Evolutionary conservation across 2,888 invertebrate species (phyloP), one percentile per base, ranked within the genome.

Genomic region (Caenorhabditis imperialis): DNA sequence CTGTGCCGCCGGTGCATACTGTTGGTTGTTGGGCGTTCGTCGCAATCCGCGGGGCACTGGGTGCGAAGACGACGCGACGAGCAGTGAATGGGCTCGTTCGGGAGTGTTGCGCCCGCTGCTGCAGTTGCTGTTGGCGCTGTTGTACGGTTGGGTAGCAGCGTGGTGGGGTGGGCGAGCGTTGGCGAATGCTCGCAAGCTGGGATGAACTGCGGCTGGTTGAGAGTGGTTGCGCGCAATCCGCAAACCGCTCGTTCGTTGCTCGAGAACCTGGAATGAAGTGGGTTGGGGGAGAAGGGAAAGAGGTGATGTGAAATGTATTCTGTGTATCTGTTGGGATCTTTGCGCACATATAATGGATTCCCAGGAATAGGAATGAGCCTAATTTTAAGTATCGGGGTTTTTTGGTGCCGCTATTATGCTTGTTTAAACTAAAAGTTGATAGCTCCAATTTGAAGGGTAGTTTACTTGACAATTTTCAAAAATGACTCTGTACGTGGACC

Each of bases 191-290:
- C 63, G 75, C 60, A 65, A 71, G 65, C n/a, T 71, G 70, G 63
- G 75, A 75, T 62, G 65, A 54, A 35, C 75, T 70, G 62, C 63
- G 70, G 71, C 75, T 74, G 74, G 79, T 61, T 79, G 79, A 48
- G 75, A 75, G 79, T 79, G 74, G 75, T 79, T 79, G 69, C 79
- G 74, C 42, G 77, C 70, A 50, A 79, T 72, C 35, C 79, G 79
- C 55, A 54, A 42, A 33, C 67, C 72, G 58, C 55, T 71, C 60
- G 74, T 70, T 70, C 79, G 76, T 72, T 79, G 71, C 58, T 79
- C 71, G 67, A 79, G 65, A 37, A 79, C 79, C 79, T 77, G 44
- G 16, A 65, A 50, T n/a, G n/a, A n/a, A n/a, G n/a, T n/a, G n/a
- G n/a, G n/a, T n/a, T n/a, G n/a, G n/a, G n/a, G n/a, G n/a, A n/a